Conservation (phyloP, 2,888 invertebrate species). For the Sinhomidia bicolor region DNA sequence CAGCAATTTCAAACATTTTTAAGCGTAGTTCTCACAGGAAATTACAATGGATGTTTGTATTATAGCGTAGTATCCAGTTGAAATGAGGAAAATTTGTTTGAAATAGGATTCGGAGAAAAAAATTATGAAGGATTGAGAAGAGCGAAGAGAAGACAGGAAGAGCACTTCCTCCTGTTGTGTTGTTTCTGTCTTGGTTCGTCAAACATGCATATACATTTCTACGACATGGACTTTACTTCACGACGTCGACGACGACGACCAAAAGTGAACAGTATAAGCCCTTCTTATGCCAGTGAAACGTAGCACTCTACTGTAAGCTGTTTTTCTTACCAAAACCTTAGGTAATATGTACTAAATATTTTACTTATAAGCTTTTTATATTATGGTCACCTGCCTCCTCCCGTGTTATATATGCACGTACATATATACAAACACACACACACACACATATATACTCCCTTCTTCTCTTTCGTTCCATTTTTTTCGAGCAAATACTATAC, state of each 20-base stretch:
- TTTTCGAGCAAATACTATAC: not conserved
- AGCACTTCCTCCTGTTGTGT: slow-evolving; percentile 73
- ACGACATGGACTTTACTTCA: not conserved
- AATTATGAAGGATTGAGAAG: slow-evolving; percentile 50
- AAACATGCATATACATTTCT: slow-evolving; percentile 40
- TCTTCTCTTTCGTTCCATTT: slow-evolving; percentile 41
- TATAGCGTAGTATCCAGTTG: slow-evolving; percentile 59
- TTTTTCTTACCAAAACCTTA: not conserved
- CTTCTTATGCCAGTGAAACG: slow-evolving; percentile 29
- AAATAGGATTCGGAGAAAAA: slow-evolving; percentile 66
- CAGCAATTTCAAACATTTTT: slow-evolving; percentile 39
- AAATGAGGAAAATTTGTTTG: slow-evolving; percentile 56
- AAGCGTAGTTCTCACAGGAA: slow-evolving; percentile 65
- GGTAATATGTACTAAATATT: not conserved
- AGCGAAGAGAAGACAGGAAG: slow-evolving; percentile 66
- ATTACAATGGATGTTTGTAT: slow-evolving; percentile 43
- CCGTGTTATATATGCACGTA: too few species aligned
- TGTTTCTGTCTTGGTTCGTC: slow-evolving; percentile 69
- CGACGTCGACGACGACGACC: not conserved
- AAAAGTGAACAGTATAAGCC: not conserved
- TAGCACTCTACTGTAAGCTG: not conserved
- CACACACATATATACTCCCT: too few species aligned
- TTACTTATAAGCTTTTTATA: not conserved
- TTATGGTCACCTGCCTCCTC: slow-evolving; percentile 71
- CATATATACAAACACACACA: not conserved